Base-by-base conservation (phyloP, 2,888 invertebrate species). In the Rhagophthalmus giganteus region DNA sequence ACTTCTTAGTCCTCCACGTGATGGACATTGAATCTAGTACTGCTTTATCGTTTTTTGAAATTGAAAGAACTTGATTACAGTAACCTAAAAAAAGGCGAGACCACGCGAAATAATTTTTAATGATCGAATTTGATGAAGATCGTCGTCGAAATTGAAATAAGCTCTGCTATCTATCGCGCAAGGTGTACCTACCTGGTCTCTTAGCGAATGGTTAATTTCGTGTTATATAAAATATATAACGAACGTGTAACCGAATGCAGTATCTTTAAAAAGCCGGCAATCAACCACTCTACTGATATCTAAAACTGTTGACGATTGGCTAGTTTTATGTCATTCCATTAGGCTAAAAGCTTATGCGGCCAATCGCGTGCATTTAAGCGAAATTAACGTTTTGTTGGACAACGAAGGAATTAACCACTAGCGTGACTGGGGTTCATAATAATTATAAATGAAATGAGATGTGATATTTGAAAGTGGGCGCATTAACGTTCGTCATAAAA, bases 351-450 rank as follows among this genome's bases (percentile, higher is more conserved):
- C 68, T 60, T 55, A 59, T 56, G 60, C 65, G 63, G 54, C 72
- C 71, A 70, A 72, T 71, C 64, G 70, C 69, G 67, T 66, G 65
- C 62, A 57, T 58, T 61, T 62, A 62, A 61, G 57, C 57, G 58
- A 66, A 69, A 70, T 71, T 69, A 71, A 65, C 71, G 70, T 71
- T 72, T 71, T 71, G 71, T 72, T 64, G 57, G 67, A 71, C 71
- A 70, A 67, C 62, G 60, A 58, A 65, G 64, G 68, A 69, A 71
- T 71, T 64, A 64, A 63, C 61, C 49, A 57, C 47, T 63, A 41
- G 56, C 64, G 64, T 64, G 63, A 54, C 59, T 39, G 42, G 32
- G 15, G 28, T 34, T 27, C 54, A 51, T 56, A 57, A 55, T 59
- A 55, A 55, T 53, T 54, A 55, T 38, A 50, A 50, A 41, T 34